Base-by-base conservation (phyloP, 2,888 invertebrate species). In the Siphlonurus alternatus region DNA sequence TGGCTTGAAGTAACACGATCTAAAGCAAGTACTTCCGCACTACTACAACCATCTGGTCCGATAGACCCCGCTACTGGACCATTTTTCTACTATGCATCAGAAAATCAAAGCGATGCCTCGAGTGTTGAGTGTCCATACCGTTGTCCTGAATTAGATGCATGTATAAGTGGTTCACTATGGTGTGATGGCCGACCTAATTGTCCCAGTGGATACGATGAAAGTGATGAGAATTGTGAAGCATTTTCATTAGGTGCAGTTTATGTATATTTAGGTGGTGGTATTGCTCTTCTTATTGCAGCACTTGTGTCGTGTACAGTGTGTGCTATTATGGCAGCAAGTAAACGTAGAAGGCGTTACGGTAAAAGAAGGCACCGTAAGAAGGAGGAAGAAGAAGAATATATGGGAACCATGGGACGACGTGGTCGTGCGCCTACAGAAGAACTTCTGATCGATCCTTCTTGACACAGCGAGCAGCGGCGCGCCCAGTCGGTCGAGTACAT, bases 401-500 rank as follows among this genome's bases (percentile, higher is more conserved):
- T 63, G 64, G 24, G 59, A 20, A 25, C 25, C 23, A 53, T 53
- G 54, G 63, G 64, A 61, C 1, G 61, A 22, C 75, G 77, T 22
- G 71, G 78, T 61, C 80, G 83, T 65, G 80, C 84, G 69, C 78
- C 88, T 71, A 83, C 86, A 73, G 86, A 86, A 75, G 87, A 87
- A 76, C 80, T 83, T 71, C 78, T 86, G 65, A 79, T 84, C 70
- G 85, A 85, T 73, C 81, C 73, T 72, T 91, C 92, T 83, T 92
- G 92, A 92, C 91, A 90, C 73, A 88, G 88, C 67, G 68, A 69
- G 19, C 56, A n/a, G 56, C 56, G 56, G n/a, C 56, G 56, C 78
- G 84, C 85, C 76, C 87, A 89, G 80, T 87, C 89, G 81, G 91
- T 92, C 83, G 92, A 92, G 77, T 92, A 88, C 78, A 92, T 92